Base-by-base conservation (phyloP, 2,797 vertebrate genomes). In the Myotis daubentonii region DNA sequence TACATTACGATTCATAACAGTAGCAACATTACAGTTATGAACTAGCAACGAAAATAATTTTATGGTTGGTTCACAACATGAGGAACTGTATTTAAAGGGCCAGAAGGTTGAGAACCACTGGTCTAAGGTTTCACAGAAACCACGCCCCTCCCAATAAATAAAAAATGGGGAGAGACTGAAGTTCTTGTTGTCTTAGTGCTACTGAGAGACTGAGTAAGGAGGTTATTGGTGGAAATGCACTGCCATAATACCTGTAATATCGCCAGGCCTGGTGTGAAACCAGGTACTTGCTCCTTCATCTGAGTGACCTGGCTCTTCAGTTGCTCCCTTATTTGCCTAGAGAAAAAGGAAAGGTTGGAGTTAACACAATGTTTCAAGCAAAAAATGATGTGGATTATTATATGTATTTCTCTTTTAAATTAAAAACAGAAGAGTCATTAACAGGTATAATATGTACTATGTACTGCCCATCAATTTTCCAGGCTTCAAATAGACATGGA, bases 181-280 rank as follows among this genome's bases (percentile, higher is more conserved):
- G 38, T 74, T 47, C 36, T 44, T 47, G 17, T 6, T 72, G 55
- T 25, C 49, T 51, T 66, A 44, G 25, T 19, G 30, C 55, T 55
- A n/a, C 0, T 38, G 38, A 53, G 8, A 87, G 41, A 55, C 1
- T 53, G 19, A 57, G 20, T 22, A 57, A 84, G 65, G 60, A 23
- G 8, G 70, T 5, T 2, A 23, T 7, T 15, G 33, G 47, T 2
- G 36, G 47, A 93, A 85, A 85, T 8, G 65, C 13, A 87, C 92
- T 47, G 79, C 41, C 81, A 44, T 1, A 30, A 96, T 97, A 99
- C 99, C 99, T 99, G 99, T 92, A 99, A 97, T 98, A 99, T 99
- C 62, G 99, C 99, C 1, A 99, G 98, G 68, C 99, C 99, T 5
- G 99, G 99, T 93, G 94, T 98, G 98, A 99, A 99, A 94, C 99